Base-by-base conservation (phyloP, 2,113 vertebrate species). In the Poicephalus gulielmi region DNA sequence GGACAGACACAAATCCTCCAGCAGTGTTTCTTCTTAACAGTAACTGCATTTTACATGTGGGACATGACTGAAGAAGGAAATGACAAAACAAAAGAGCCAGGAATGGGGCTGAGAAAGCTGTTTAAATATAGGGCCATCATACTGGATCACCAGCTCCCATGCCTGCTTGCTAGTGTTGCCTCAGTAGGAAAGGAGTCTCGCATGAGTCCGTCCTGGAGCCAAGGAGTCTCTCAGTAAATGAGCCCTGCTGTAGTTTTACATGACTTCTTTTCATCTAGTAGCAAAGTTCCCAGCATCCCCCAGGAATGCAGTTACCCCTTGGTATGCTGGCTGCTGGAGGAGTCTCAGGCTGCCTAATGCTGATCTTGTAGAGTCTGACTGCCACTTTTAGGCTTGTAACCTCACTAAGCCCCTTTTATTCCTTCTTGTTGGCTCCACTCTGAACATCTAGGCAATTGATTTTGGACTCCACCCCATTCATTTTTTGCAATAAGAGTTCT, bases 241-340 rank as follows among this genome's bases (percentile, higher is more conserved):
- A 74, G 9, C 6, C 24, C 6, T 87, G 8, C 9, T 78, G 46
- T 43, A 18, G n/a, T 13, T 78, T 60, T 33, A n/a, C 7, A 10
- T 3, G 12, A 30, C 19, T 74, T 17, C 7, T 81, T 50, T 39
- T 52, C 18, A 52, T 7, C 13, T 37, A 78, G n/a, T 16, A 78
- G 15, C 22, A 43, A 15, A 2, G 4, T 43, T 2, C 4, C 24
- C 4, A 1, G 15, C 6, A 23, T 27, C 50, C 8, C 19, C 6
- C 12, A 11, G 13, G 10, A 35, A 11, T 0, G 1, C 30, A 11
- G 30, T 5, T 4, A 0, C 6, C 7, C 11, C 18, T 52, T 20
- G 15, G 11, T 4, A 8, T 1, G 9, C 23, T 0, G 5, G 9
- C 3, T 64, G 11, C 20, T 3, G 2, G 13, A 49, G 14, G 11